Conservation (phyloP, 2,888 invertebrate genomes). For the Cerceris rybyensis region DNA sequence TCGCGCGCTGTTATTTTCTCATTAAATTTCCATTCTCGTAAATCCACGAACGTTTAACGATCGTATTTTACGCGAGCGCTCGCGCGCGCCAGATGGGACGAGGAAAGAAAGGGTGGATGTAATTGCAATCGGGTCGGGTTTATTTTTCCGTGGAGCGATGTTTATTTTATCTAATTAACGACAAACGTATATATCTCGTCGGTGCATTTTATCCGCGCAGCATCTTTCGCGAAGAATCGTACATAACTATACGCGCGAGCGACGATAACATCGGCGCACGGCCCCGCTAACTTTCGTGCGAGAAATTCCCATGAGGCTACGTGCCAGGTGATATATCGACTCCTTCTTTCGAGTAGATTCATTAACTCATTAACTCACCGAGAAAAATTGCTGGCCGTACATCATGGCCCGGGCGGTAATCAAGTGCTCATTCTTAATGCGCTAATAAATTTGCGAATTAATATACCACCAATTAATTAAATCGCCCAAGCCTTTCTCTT, state of each 20-base stretch:
- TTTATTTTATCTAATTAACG: conserved; percentile 49
- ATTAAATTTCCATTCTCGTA: not conserved
- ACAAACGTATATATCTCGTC: conserved; percentile 51
- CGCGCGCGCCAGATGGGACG: not conserved
- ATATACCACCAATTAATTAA: conserved; percentile 62
- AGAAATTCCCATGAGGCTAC: conserved; percentile 41
- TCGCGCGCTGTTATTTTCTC: not conserved
- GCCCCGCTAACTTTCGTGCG: conserved; percentile 47
- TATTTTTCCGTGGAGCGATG: conserved; percentile 16
- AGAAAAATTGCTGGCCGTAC: conserved; percentile 66
- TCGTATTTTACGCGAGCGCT: conserved; percentile 9
- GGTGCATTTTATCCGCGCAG: conserved; percentile 38
- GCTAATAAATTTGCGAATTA: conserved; percentile 67
- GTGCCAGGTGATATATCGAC: conserved; percentile 63
- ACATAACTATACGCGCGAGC: conserved; percentile 42
- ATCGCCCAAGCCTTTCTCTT: not conserved
- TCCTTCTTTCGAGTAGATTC: conserved; percentile 64
- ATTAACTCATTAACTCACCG: conserved; percentile 67
- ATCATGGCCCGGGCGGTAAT: conserved; percentile 62
- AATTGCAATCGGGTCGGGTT: conserved; percentile 31
- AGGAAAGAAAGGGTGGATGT: not conserved
- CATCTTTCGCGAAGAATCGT: conserved; percentile 28
- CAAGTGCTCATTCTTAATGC: conserved; percentile 68
- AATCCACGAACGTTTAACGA: not conserved
- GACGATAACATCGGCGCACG: conserved; percentile 58